These are phyloP conservation scores for Hesperia comma DNA, from an alignment of 2,888 invertebrate genomes.

Conservation along the genomic window DNA sequence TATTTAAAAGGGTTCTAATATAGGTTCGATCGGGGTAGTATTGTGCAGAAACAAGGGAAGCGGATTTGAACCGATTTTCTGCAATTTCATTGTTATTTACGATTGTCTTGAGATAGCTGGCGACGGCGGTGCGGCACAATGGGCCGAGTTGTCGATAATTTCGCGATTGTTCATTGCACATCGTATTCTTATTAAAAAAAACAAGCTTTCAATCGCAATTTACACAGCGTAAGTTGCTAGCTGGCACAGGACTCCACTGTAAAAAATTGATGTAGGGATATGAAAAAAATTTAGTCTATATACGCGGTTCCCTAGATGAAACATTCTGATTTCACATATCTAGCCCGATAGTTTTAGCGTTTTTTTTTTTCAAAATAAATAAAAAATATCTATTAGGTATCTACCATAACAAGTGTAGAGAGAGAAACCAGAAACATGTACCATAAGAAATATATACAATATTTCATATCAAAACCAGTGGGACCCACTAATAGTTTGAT, in stretches of 20 bases:
- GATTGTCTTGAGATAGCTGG: conserved; percentile 51
- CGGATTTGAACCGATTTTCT: conserved; percentile 60
- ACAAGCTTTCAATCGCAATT: conserved; percentile 15
- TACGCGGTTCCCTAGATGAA: too few species aligned
- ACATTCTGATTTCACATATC: too few species aligned
- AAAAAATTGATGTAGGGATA: not conserved
- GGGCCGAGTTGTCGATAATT: conserved; percentile 53
- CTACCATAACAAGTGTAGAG: too few species aligned
- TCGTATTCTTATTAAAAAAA: conserved; percentile 13
- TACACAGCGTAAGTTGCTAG: conserved; percentile 8
- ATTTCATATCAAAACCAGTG: too few species aligned
- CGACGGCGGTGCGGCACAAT: conserved; percentile 52
- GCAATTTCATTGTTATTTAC: conserved; percentile 49
- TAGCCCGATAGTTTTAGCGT: too few species aligned
- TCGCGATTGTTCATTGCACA: conserved; percentile 45
- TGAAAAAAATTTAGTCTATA: too few species aligned
- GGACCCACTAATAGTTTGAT: too few species aligned
- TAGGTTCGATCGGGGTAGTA: conserved; percentile 70
- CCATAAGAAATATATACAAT: too few species aligned
- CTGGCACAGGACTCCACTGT: not conserved
- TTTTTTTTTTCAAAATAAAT: too few species aligned
- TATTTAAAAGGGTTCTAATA: conserved; percentile 81
- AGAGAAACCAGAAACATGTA: too few species aligned
- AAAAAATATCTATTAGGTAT: too few species aligned
- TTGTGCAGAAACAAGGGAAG: conserved; percentile 59